phyloP scores from a whole-genome alignment of 2,113 vertebrate genomes.

The Ammodytes marinus region DNA sequence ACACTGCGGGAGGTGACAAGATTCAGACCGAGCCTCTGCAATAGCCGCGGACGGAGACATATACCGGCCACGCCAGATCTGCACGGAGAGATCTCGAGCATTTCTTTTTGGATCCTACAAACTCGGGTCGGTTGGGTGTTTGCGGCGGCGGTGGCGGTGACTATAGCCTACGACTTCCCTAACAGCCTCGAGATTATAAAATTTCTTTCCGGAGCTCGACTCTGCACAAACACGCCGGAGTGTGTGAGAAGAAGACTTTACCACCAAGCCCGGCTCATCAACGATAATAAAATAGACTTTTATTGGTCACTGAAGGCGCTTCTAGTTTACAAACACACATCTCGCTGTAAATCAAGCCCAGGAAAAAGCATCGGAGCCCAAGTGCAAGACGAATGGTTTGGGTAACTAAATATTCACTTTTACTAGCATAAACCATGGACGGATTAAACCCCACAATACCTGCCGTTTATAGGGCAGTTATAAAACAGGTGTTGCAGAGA shows the following conservation, averaged over 20 bases:
- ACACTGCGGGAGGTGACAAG: constrained; percentile 69
- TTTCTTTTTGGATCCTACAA: constrained; percentile 22
- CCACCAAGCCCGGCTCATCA: constrained; percentile 50
- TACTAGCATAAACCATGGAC: constrained; percentile 22
- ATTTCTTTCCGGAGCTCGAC: constrained; percentile 33
- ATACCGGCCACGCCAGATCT: constrained; percentile 50
- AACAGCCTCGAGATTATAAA: constrained; percentile 27
- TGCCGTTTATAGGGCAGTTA: constrained; percentile 63
- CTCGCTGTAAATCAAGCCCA: constrained; percentile 61
- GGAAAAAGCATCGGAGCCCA: constrained; percentile 57
- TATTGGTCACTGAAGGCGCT: constrained; percentile 54
- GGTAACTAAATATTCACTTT: constrained; percentile 80
- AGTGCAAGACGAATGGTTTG: constrained; percentile 80
- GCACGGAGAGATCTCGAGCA: constrained; percentile 34
- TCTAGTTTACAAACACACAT: constrained; percentile 20
- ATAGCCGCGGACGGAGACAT: neutral
- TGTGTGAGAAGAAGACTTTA: constrained; percentile 54
- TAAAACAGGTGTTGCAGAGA: constrained; percentile 77
- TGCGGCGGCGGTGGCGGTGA: constrained; percentile 50
- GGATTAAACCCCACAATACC: constrained; percentile 36
- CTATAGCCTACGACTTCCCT: constrained; percentile 28
- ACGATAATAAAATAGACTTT: constrained; percentile 65
- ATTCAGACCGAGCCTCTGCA: constrained; percentile 45
- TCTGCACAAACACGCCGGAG: constrained; percentile 41
- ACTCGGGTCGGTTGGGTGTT: constrained; percentile 52